These are phyloP conservation scores for Pinctada fucata DNA, from an alignment of 2,888 invertebrate species.

Conservation along the genomic window DNA sequence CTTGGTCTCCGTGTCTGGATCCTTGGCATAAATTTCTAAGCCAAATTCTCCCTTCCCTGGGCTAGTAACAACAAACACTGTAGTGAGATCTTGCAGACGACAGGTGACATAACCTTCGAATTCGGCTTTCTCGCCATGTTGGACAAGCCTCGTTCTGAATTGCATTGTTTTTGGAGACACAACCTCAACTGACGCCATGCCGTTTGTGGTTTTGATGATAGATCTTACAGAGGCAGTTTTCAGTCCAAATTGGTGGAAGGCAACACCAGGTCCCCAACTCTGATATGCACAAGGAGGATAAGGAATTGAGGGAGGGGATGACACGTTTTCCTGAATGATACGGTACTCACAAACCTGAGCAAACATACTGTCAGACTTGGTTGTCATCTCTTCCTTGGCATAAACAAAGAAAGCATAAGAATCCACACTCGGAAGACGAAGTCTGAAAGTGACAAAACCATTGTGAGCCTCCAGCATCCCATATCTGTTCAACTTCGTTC, in stretches of 20 bases:
- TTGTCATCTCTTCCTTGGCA: conserved; percentile 56
- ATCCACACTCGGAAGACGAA: conserved; percentile 54
- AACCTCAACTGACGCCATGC: conserved; percentile 50
- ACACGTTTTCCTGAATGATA: conserved; percentile 50
- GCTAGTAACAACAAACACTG: conserved; percentile 49
- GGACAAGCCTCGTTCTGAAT: conserved; percentile 51
- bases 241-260: conserved; percentile 56
- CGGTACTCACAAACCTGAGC: conserved; percentile 58
- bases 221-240: conserved; percentile 48
- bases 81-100: conserved; percentile 49
- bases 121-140: conserved; percentile 42
- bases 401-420: conserved; percentile 51
- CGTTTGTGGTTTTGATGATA: conserved; percentile 48
- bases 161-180: conserved; percentile 56
- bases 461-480: conserved; percentile 55
- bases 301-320: conserved; percentile 43
- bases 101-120: conserved; percentile 54
- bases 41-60: conserved; percentile 55
- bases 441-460: conserved; percentile 47
- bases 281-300: conserved; percentile 60
- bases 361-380: conserved; percentile 55
- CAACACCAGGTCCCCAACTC: conserved; percentile 57
- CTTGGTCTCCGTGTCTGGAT: conserved; percentile 59
- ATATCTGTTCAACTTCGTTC: conserved; percentile 51
- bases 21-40: conserved; percentile 59